Base-by-base conservation (phyloP, 2,113 vertebrate genomes). In the Puffinus mauretanicus region DNA sequence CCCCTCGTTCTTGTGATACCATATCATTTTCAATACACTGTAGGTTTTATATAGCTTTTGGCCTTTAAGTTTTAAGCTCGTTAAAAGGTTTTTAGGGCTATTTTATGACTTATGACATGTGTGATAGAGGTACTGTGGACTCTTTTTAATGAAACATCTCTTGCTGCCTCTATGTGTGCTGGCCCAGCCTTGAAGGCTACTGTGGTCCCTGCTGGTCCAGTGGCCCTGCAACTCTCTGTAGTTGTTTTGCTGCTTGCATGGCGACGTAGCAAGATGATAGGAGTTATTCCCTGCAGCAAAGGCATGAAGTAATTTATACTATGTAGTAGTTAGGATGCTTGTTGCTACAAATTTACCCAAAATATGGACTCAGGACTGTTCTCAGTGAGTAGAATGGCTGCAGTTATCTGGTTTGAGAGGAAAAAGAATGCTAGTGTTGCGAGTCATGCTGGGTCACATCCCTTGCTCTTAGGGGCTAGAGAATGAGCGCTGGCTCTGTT, bases 251-350 rank as follows among this genome's bases (percentile, higher is more conserved):
- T 46, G 36, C 61, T 75, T 36, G 11, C 36, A 2, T 16, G 30
- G 29, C 6, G 2, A 30, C 0, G 0, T 24, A 49, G n/a, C 25
- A 58, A 29, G 58, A 72, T 16, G 67, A 36, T 27, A 18, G 36
- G 30, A 66, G 17, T n/a, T 70, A 24, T 8, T 87, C 20, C 8
- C 32, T 55, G 57, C 34, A 87, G 38, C 25, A 40, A 2, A 14
- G 27, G 11, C 36, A 21, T 11, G 10, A 82, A 65, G 44, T 67
- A 4, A 24, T 67, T 60, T 69, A 22, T 70, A 22, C 29, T 3
- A 0, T 46, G 24, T 49, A 61, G 30, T 21, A 66, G 46, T 38
- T 40, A 21, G 16, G 24, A 29, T 49, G 58, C 24, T 88, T 19
- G 12, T 64, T 94, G 57, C 22, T 71, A 7, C 57, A 64, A 2